Percentiles rank a stretch among this genome's conserved stretches.
phyloP scores from a whole-genome alignment of 2,797 vertebrate species.

The Hyperoplus lanceolatus region DNA sequence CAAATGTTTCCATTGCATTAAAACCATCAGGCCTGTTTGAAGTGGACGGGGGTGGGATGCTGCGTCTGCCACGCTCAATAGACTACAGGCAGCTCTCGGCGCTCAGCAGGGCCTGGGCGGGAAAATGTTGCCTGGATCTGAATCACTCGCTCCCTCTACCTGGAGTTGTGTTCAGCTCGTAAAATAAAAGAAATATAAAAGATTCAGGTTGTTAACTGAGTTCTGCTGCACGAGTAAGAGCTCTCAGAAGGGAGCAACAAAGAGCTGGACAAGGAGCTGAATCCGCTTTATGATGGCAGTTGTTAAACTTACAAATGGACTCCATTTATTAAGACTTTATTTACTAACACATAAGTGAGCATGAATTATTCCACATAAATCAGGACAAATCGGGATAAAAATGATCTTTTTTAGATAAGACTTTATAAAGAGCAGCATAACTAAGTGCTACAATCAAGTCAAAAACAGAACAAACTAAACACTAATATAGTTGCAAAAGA shows the following conservation, averaged over 20 bases:
- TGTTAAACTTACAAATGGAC: not conserved
- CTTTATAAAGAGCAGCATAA: not conserved
- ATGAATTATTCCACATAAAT: not conserved
- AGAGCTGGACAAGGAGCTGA: not conserved
- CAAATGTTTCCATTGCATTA: conserved; percentile 78
- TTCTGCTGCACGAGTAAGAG: not conserved
- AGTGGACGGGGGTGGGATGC: conserved; percentile 62
- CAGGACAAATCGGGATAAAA: not conserved
- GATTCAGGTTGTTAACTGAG: conserved; percentile 7
- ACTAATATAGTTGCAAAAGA: too few species aligned
- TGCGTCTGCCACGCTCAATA: conserved; percentile 70
- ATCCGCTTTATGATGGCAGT: not conserved
- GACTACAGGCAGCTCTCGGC: conserved; percentile 53
- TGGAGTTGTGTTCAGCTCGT: conserved; percentile 31
- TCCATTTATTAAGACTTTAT: not conserved
- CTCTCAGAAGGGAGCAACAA: not conserved
- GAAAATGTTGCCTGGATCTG: conserved; percentile 29
- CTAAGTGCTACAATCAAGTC: not conserved
- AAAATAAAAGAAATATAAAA: not conserved
- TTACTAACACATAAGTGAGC: not conserved
- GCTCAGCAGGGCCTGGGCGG: conserved; percentile 33
- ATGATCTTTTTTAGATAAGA: not conserved
- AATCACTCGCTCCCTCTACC: conserved; percentile 11
- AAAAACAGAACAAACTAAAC: not conserved
- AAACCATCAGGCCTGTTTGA: conserved; percentile 70